These are phyloP conservation scores for Cybosia mesomella DNA, from an alignment of 2,888 invertebrate genomes.

Conservation along the genomic window DNA sequence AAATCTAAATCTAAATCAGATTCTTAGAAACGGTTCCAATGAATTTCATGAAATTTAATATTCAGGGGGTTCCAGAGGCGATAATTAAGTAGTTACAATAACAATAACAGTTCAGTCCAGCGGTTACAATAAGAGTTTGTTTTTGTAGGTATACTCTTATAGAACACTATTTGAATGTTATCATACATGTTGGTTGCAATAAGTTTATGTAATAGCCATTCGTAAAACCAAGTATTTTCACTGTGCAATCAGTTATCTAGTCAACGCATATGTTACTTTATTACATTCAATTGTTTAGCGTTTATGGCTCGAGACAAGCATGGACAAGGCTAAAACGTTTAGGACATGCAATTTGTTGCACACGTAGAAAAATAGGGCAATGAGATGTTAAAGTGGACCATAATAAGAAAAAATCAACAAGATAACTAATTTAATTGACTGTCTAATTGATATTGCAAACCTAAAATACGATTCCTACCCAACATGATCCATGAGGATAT, in stretches of 20 bases:
- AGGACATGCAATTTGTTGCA: constrained; percentile 69
- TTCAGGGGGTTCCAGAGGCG: too few relatives aligned
- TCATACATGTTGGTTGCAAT: neutral
- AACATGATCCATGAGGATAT: constrained; percentile 7
- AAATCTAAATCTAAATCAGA: too few relatives aligned
- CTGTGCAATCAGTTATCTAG: constrained; percentile 60
- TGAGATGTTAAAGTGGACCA: constrained; percentile 32
- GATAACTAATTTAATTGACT: too few relatives aligned
- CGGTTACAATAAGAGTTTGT: too few relatives aligned
- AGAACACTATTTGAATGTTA: neutral
- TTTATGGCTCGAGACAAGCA: constrained; percentile 66
- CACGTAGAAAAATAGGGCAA: constrained; percentile 61
- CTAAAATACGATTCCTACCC: too few relatives aligned
- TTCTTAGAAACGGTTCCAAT: too few relatives aligned
- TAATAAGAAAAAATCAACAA: constrained; percentile 36
- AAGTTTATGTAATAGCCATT: neutral
- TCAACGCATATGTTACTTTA: constrained; percentile 67
- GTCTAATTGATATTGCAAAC: too few relatives aligned
- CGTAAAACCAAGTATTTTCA: constrained; percentile 45
- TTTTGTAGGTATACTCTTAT: neutral
- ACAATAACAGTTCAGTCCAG: too few relatives aligned
- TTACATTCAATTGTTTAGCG: constrained; percentile 79
- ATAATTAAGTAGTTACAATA: too few relatives aligned
- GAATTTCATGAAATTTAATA: too few relatives aligned
- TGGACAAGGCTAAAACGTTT: constrained; percentile 73